These are phyloP conservation scores for Diadumene lineata DNA, from an alignment of 92 coral and sea anemone genomes.

Conservation along the genomic window DNA sequence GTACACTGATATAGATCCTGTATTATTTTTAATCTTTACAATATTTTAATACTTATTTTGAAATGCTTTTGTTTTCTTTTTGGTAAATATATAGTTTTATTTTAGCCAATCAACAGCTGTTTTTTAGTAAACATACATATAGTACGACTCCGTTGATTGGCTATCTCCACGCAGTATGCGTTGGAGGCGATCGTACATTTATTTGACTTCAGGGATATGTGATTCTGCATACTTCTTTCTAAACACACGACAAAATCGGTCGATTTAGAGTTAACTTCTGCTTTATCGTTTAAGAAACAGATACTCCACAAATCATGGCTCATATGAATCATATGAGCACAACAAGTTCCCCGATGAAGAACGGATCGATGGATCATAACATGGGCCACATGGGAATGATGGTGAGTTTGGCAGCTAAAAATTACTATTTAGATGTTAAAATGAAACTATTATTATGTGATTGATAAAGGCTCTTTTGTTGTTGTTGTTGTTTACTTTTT, in stretches of 20 bases:
- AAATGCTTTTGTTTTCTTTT: neutral
- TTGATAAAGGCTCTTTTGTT: neutral
- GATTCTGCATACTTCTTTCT: neutral
- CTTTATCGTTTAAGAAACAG: neutral
- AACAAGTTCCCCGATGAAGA: neutral
- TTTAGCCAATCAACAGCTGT: neutral
- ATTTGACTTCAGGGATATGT: neutral
- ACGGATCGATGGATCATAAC: neutral
- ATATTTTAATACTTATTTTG: neutral
- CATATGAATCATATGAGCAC: neutral
- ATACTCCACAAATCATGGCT: neutral
- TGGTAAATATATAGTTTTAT: neutral
- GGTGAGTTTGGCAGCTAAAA: too few relatives aligned
- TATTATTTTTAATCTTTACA: too few relatives aligned
- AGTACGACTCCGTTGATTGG: neutral
- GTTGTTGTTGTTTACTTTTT: too few relatives aligned
- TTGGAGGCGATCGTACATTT: too few relatives aligned
- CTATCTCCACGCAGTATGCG: neutral
- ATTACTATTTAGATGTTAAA: too few relatives aligned
- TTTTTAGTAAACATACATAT: neutral
- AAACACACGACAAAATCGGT: neutral
- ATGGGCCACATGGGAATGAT: constrained; percentile 1
- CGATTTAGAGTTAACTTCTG: neutral
- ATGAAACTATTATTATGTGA: too few relatives aligned
- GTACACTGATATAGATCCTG: too few relatives aligned